Evolutionary conservation across 2,888 invertebrate genomes (phyloP), one percentile per base, ranked within the genome.

Genomic region (Incurvaria masculella): DNA sequence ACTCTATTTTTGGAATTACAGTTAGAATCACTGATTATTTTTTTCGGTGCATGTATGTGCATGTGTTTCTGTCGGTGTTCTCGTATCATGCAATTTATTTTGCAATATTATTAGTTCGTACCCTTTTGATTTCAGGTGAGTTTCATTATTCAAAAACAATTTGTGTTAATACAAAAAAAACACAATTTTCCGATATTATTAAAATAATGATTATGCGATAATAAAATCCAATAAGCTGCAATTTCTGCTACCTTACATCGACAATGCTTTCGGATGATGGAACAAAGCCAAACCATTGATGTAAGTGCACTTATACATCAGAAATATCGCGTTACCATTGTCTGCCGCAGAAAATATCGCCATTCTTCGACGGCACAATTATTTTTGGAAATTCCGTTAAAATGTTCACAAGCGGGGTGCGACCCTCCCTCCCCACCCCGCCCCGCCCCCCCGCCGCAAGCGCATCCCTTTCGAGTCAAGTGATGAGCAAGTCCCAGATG

Each of bases 381-480:
- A 33, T 33, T 33, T 33, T 14, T 23, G 23, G 68, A 67, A 69
- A 67, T 66, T 63, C 71, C 69, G 72, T 70, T 68, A 65, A 63
- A 57, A 53, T 38, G 65, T 73, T 72, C 72, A 65, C 73, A 73
- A 66, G 69, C n/a, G n/a, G n/a, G n/a, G n/a, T n/a, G n/a, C n/a
- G n/a, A n/a, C n/a, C n/a, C n/a, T n/a, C n/a, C n/a, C 63, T 45
- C 42, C 46, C 46, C 33, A 33, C 14, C 8, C 5, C 4, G 23
- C 23, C n/a, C 5, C 23, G 33, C 33, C 8, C 33, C 33, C 33
- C 14, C 33, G 4, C 33, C 3, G 33, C 11, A n/a, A n/a, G 33
- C 63, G 66, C 74, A 75, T 73, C 76, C 76, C 75, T 74, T 72
- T 67, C 66, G 72, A 72, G 75, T 73, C 76, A 75, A 75, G 76